Evolutionary conservation across 2,888 invertebrate species (phyloP), one percentile per base, ranked within the genome.

Genomic region (Ormyrus thymus): DNA sequence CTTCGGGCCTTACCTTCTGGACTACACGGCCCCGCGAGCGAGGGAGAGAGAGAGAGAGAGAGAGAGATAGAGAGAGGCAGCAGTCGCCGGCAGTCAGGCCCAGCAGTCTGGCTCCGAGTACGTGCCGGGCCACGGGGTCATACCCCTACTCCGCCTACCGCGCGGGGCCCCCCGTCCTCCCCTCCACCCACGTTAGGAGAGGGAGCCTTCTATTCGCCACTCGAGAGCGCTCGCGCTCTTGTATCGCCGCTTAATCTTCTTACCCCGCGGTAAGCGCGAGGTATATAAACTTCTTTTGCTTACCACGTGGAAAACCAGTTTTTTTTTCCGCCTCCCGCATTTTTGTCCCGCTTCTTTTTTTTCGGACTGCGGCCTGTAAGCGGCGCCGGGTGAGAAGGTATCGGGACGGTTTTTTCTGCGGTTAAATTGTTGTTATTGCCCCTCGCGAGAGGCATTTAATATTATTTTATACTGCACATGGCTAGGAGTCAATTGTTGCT

Each of bases 71-170:
- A n/a, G 8, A n/a, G 13, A 45, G 46, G 58, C 50, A 45, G 46
- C 15, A 53, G 50, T 87, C 87, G 87, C 29, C 29, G 29, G 29
- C 29, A 29, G 29, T 29, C 87, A 85, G 88, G 85, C 87, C 87
- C 87, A 86, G 88, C 87, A 89, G 88, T 88, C 88, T 88, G 86
- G 84, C 11, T 53, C 10, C 86, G 84, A 83, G 85, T 88, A 89
- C 89, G 89, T 89, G 89, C 87, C 88, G 84, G 89, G 88, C 87
- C 89, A 89, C 82, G 84, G 87, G 89, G 89, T 89, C 89, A 89
- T 83, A 61, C 83, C 84, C 81, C 82, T 85, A 83, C 84, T 86
- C 85, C 86, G 84, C 84, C 83, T 79, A 75, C 77, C 76, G 73
- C 68, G 29, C 9, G 13, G 7, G 46, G 6, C 56, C 46, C 55